Evolutionary conservation across 2,113 vertebrate species (phyloP).

Genomic region (Nibea coibor): DNA sequence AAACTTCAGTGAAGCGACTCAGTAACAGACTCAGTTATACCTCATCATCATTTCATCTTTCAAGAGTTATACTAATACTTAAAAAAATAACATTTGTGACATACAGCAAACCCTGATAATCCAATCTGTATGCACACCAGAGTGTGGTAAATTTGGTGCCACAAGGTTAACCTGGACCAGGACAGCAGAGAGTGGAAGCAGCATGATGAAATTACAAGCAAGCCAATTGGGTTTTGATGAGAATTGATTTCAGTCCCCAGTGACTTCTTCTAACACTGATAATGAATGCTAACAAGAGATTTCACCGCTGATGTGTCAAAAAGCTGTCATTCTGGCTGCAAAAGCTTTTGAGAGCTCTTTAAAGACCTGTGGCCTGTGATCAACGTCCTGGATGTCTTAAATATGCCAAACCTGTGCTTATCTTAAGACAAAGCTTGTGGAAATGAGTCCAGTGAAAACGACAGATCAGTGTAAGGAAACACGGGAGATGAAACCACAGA

Average conservation of each 20-base stretch:
- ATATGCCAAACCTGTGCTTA: slow-evolving; percentile 6
- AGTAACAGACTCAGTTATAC: neutral
- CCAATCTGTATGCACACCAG: slow-evolving; percentile 44
- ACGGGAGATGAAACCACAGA: slow-evolving; percentile 28
- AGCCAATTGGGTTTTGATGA: slow-evolving; percentile 50
- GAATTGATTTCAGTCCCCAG: slow-evolving; percentile 37
- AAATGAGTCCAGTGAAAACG: slow-evolving; percentile 23
- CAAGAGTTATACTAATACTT: neutral
- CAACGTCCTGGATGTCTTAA: neutral
- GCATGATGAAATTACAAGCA: slow-evolving; percentile 69
- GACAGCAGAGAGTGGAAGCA: slow-evolving; percentile 1
- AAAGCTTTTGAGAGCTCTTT: slow-evolving; percentile 24
- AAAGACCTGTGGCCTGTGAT: neutral
- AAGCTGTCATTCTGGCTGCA: neutral
- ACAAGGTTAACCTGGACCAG: slow-evolving; percentile 52
- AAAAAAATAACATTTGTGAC: neutral
- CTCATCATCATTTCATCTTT: neutral
- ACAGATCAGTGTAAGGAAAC: slow-evolving; percentile 40
- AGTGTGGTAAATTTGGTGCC: slow-evolving; percentile 11
- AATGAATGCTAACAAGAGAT: slow-evolving; percentile 60
- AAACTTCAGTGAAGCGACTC: neutral
- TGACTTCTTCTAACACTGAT: slow-evolving; percentile 21
- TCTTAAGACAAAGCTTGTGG: neutral
- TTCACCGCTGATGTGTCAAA: slow-evolving; percentile 29
- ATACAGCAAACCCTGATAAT: slow-evolving; percentile 1